Evolutionary conservation across 2,888 invertebrate genomes (phyloP).

Genomic region (Plagiodera versicolora): DNA sequence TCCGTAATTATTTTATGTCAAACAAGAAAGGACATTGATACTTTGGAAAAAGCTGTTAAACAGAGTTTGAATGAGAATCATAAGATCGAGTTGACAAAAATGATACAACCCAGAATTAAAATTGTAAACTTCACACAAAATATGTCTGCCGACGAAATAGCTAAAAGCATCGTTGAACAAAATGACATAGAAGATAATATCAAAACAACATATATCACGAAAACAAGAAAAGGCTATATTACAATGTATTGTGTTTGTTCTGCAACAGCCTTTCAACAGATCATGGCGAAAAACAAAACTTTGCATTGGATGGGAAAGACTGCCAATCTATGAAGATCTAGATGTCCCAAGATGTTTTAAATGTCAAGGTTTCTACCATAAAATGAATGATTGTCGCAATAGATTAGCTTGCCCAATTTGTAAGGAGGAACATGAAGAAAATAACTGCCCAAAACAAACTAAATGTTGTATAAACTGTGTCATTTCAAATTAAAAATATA

Average conservation of each 20-base stretch:
- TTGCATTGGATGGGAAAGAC: constrained; percentile 7
- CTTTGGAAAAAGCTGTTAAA: constrained; percentile 10
- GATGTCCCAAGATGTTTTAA: not conserved
- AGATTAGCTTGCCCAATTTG: constrained; percentile 2
- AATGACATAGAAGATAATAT: not conserved
- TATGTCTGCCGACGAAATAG: not conserved
- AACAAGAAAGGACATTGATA: not conserved
- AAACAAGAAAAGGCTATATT: not conserved
- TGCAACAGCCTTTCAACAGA: constrained; percentile 5
- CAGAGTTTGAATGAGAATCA: constrained; percentile 8
- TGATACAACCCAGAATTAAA: no score
- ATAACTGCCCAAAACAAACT: constrained; percentile 9
- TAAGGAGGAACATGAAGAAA: constrained; percentile 8
- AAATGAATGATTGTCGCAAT: constrained; percentile 5
- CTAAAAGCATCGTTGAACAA: not conserved
- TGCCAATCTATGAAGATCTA: not conserved
- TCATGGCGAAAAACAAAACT: constrained; percentile 6
- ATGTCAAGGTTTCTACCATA: constrained; percentile 1
- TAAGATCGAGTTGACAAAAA: constrained; percentile 7
- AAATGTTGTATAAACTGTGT: constrained; percentile 6
- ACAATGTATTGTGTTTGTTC: constrained; percentile 1
- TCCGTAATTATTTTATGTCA: constrained; percentile 14
- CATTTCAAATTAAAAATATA: not conserved
- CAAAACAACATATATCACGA: not conserved
- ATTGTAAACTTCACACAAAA: not conserved